Percentiles rank a stretch among this genome's conserved stretches.
Conservation (phyloP, 2,113 vertebrate species). For the Apaloderma vittatum region DNA sequence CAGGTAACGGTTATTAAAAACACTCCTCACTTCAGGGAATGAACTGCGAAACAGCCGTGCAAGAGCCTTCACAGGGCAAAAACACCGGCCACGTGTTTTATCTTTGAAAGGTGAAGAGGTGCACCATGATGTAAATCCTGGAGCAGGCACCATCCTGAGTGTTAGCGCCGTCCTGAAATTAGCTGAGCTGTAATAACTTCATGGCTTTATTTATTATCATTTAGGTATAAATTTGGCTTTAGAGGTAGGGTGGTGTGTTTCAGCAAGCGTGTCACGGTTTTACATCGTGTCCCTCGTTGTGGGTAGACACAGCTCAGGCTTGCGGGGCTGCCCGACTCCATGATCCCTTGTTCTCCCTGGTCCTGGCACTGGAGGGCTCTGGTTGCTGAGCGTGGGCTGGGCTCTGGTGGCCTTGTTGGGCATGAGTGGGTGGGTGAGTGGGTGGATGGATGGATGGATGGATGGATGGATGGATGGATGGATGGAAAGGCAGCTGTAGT, state of each 20-base stretch:
- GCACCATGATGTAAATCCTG: background rate
- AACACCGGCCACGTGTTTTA: accelerated
- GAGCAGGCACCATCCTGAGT: background rate
- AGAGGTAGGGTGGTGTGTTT: background rate
- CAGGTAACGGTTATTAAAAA: constrained; percentile 28
- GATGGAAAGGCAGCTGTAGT: too few relatives aligned
- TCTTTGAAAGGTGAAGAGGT: background rate
- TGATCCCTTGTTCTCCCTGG: accelerated
- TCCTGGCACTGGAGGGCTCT: background rate
- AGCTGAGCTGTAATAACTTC: background rate
- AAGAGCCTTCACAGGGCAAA: background rate
- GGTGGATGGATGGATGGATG: too few relatives aligned
- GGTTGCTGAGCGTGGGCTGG: background rate
- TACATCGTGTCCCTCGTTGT: accelerated
- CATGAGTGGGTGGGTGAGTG: background rate
- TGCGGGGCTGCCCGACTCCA: accelerated
- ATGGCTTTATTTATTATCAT: background rate
- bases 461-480: too few relatives aligned
- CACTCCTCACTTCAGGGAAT: background rate
- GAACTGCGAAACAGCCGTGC: background rate
- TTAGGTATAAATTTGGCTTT: background rate
- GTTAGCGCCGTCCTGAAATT: background rate
- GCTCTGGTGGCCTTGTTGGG: background rate
- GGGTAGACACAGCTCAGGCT: accelerated
- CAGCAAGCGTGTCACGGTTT: accelerated